Base-by-base conservation (phyloP, 2,113 vertebrate species). In the Pterocles orientalis region DNA sequence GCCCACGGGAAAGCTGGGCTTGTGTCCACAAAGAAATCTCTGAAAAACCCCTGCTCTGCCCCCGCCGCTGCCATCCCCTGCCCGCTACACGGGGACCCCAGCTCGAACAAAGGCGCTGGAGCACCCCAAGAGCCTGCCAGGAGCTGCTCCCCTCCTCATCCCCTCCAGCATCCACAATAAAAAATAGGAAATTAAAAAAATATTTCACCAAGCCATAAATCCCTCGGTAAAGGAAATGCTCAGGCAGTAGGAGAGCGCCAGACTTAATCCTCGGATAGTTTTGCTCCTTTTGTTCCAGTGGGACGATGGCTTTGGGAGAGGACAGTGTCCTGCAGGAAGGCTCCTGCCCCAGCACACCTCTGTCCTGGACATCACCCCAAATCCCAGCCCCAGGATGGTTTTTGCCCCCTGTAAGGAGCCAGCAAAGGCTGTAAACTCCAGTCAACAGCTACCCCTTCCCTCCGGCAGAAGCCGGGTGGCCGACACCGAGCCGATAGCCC, bases 311-410 rank as follows among this genome's bases (percentile, higher is more conserved):
- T 72, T 41, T 43, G 4, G 1, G 28, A 39, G 23, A 20, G 15
- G 10, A 53, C 0, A 1, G 51, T 7, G 82, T 57, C 33, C 45
- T 10, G 0, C 0, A 8, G 48, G 56, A 75, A n/a, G 26, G 89
- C 25, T 84, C 72, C 53, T 2, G 4, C 6, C 48, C 56, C 80
- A 66, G 57, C 77, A 72, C 73, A 9, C 24, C 18, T 21, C n/a
- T 43, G 56, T 23, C 54, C 90, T 53, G 41, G 31, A 8, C 43
- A 31, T 21, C 66, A n/a, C 60, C 73, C 70, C 50, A n/a, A 10
- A 62, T 5, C 23, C 71, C 79, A 76, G 3, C 53, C 57, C 57
- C 62, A 14, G 43, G 54, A 7, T 0, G 9, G 56, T 1, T 78
- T 24, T 33, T 75, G n/a, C 19, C 45, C 17, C 29, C 29, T 10